Evolutionary conservation across 2,113 vertebrate genomes (phyloP).

Genomic region (Mola mola): DNA sequence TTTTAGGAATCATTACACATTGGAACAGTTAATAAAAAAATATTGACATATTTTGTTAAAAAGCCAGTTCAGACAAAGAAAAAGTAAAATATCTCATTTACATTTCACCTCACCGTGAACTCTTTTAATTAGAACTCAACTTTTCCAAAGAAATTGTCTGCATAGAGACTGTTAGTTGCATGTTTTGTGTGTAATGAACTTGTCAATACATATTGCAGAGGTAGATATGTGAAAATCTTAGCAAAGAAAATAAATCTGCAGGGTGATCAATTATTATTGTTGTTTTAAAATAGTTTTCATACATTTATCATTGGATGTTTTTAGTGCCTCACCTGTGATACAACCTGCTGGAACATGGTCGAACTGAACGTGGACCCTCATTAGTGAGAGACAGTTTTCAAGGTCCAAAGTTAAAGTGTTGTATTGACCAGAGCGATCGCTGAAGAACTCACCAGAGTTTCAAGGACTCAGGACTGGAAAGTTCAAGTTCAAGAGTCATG

Average conservation of each 20-base stretch:
- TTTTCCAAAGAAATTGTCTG: no score
- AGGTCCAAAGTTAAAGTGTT: conserved; percentile 16
- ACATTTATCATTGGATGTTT: neutral
- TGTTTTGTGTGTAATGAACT: no score
- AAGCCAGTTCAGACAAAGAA: no score
- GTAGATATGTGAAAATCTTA: neutral
- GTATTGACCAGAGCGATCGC: conserved; percentile 42
- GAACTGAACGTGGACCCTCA: conserved; percentile 9
- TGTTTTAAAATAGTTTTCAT: no score
- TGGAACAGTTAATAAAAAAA: no score
- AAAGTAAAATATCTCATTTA: no score
- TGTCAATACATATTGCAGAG: neutral
- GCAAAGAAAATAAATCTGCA: conserved; percentile 6
- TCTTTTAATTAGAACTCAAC: no score
- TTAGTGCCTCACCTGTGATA: neutral
- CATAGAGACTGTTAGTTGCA: no score
- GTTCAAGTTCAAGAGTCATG: conserved; percentile 35
- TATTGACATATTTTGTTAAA: no score
- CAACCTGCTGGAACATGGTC: neutral
- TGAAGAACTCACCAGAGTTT: conserved; percentile 38
- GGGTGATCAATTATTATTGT: no score
- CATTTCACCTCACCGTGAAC: neutral
- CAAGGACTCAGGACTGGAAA: conserved; percentile 33
- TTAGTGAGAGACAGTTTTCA: conserved; percentile 6
- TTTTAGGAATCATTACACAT: no score